A percentile compares a stretch with the other conserved stretches of the same genome.
Conservation (phyloP, 2,888 invertebrate genomes). For the Dendrolimus pini region DNA sequence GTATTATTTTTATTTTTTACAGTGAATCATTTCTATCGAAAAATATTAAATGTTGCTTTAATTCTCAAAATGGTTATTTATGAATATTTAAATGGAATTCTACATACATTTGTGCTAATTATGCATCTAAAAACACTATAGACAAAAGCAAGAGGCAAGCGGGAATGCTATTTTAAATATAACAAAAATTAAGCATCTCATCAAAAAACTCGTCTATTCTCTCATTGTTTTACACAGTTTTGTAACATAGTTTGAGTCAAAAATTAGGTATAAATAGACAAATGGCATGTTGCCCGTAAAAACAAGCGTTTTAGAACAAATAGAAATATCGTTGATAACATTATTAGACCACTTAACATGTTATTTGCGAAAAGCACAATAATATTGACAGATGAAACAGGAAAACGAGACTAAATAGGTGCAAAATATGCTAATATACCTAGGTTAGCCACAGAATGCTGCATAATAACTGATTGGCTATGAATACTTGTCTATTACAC, state of each 20-base stretch:
- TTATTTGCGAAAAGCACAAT: no score
- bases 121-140: not conserved
- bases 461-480: no score
- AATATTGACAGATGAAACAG: not conserved
- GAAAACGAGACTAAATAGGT: not conserved
- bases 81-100: no score
- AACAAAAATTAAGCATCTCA: not conserved
- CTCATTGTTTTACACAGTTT: not conserved
- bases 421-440: no score
- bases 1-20: no score
- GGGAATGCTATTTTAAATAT: not conserved
- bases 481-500: no score
- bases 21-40: no score
- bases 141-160: not conserved
- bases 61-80: no score
- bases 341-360: no score
- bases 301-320: not conserved
- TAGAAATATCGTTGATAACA: no score
- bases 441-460: no score
- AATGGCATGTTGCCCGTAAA: not conserved
- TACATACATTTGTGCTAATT: not conserved
- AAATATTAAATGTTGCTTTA: no score
- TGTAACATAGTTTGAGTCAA: not conserved
- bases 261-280: not conserved
- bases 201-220: not conserved